Conservation (phyloP, 2,113 vertebrate genomes). For the Telmatochromis sp. region DNA sequence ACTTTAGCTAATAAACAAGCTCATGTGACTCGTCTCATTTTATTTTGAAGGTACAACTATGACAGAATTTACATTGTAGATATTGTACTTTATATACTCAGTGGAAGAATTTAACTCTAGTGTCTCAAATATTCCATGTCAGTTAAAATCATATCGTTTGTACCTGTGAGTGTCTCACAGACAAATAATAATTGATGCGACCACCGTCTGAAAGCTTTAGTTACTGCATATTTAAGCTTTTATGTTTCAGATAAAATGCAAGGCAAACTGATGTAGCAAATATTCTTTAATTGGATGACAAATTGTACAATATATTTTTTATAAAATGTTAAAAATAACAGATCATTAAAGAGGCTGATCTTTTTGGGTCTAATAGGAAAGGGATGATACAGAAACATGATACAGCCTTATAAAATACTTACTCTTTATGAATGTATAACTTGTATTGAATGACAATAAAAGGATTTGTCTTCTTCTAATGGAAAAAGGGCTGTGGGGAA, state of each 20-base stretch:
- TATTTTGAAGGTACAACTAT: not conserved
- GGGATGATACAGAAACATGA: not conserved
- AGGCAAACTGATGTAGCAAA: not conserved
- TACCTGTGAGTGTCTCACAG: not conserved
- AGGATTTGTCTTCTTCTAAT: not conserved
- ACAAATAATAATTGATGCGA: not conserved
- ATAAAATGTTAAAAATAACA: not conserved
- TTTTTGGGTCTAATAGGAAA: not conserved
- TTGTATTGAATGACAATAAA: not conserved
- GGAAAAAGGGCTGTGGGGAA: not conserved
- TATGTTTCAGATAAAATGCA: not conserved
- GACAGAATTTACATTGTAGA: not conserved
- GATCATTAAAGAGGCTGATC: not conserved
- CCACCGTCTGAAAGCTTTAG: not conserved
- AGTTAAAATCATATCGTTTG: fast-evolving
- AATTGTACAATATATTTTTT: not conserved
- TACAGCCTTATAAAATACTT: not conserved
- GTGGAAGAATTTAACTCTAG: not conserved
- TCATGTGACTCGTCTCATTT: not conserved
- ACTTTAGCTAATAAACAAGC: not conserved
- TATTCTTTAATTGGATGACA: not conserved
- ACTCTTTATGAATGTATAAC: not conserved
- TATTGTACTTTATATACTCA: not conserved
- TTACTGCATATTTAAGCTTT: not conserved
- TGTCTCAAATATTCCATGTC: not conserved